Percentiles rank a stretch among this genome's conserved stretches.
phyloP scores from a whole-genome alignment of 2,113 vertebrate species.

The Isichthys henryi region DNA sequence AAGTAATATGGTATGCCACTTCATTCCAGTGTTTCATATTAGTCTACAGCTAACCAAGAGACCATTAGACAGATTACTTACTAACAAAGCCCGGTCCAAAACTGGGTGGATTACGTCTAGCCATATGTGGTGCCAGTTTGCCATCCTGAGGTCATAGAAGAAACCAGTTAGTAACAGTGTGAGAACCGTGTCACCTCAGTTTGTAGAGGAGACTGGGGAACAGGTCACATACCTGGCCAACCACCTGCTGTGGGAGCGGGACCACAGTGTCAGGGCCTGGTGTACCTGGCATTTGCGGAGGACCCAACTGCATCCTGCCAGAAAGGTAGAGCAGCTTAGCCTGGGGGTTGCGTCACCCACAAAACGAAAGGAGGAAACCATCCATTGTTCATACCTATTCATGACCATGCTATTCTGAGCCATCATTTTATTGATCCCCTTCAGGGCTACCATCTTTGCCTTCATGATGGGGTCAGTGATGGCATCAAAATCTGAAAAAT shows the following conservation, averaged over 20 bases:
- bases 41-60: background rate
- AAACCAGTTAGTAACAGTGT: background rate
- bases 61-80: slow-evolving; percentile 59
- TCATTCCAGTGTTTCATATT: background rate
- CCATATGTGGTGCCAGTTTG: slow-evolving; percentile 72
- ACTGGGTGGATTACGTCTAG: slow-evolving; percentile 82
- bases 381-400: slow-evolving; percentile 71
- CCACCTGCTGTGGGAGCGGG: slow-evolving; percentile 56
- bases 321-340: slow-evolving; percentile 2
- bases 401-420: slow-evolving; percentile 79
- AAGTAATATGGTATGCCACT: background rate
- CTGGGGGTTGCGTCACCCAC: background rate
- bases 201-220: background rate
- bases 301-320: slow-evolving; percentile 71
- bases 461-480: slow-evolving; percentile 98
- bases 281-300: slow-evolving; percentile 58
- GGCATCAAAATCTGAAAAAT: slow-evolving; percentile 77
- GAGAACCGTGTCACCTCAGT: background rate
- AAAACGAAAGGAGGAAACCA: background rate
- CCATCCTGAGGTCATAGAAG: slow-evolving; percentile 68
- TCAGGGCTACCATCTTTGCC: slow-evolving; percentile 96
- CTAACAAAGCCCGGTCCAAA: slow-evolving; percentile 85
- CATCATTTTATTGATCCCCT: slow-evolving; percentile 98
- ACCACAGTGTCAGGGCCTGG: slow-evolving; percentile 51
- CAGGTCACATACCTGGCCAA: slow-evolving; percentile 62